Base-by-base conservation (phyloP, 1,140 invertebrate genomes). In the Melanaphis sacchari region DNA sequence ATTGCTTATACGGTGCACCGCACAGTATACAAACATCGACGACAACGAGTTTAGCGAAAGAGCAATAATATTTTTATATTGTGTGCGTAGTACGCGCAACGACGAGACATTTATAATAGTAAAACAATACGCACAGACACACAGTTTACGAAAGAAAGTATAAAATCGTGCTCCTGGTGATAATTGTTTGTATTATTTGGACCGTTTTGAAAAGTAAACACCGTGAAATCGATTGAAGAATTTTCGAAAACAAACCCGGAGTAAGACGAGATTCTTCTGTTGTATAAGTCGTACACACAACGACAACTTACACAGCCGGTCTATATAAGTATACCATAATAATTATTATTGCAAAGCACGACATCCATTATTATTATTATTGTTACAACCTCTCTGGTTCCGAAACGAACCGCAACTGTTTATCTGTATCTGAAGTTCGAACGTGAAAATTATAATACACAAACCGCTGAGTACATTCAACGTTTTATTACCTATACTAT, bases 121-220 rank as follows among this genome's bases (percentile, higher is more conserved):
- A 49, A n/a, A 87, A n/a, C 36, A 46, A 46, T 46, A 46, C 43
- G 22, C 59, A 76, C 26, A n/a, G n/a, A n/a, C n/a, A n/a, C 8
- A 8, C 46, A 36, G n/a, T 46, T 38, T 22, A n/a, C 87, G 46
- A 49, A 89, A 52, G 46, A 52, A 89, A 52, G 87, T 52, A 24
- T 43, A 38, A 52, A 52, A 49, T 52, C 7, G 18, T 21, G 15
- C 31, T 41, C 7, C 4, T 6, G 85, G 46, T 43, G 26, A 43
- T 46, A 88, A 88, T 88, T 88, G 38, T 84, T 88, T 88, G 38
- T 84, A 38, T 41, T 43, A 88, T 52, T 89, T 52, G 87, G 87
- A 89, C 31, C 18, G n/a, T 54, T 89, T 89, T 26, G 24, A 54
- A 89, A 89, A 54, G 88, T 89, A 54, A 89, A 89, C 46, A 89